A percentile compares a stretch with the other conserved stretches of the same genome.
Evolutionary conservation across 2,797 vertebrate species (phyloP).

Genomic region (Acrossocheilus fasciatus): DNA sequence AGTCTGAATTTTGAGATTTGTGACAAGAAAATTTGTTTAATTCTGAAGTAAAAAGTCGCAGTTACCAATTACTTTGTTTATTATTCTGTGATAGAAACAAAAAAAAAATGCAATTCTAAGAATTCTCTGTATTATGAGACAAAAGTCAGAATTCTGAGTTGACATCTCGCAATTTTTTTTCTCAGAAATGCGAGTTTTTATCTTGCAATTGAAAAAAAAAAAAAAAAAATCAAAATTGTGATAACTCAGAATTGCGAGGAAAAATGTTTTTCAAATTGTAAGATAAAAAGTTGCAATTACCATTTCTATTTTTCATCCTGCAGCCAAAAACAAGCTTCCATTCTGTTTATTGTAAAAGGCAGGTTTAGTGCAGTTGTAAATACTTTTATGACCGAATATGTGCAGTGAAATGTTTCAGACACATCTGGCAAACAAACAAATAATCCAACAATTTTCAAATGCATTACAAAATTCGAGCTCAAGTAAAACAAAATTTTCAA

Average conservation of each 20-base stretch:
- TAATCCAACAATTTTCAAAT: neutral
- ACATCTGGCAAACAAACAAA: neutral
- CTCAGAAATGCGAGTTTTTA: neutral
- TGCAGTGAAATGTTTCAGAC: neutral
- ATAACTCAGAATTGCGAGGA: neutral
- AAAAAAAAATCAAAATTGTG: neutral
- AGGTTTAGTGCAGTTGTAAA: neutral
- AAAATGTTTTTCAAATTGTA: neutral
- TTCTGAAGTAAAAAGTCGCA: no score
- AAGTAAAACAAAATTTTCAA: neutral
- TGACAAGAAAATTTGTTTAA: no score
- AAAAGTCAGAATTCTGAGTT: neutral
- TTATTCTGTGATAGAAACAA: neutral
- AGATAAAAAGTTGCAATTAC: neutral
- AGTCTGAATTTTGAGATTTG: no score
- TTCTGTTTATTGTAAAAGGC: neutral
- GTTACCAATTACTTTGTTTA: no score
- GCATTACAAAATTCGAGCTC: neutral
- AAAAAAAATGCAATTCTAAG: neutral
- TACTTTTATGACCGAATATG: neutral
- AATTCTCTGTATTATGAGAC: neutral
- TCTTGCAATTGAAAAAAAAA: neutral
- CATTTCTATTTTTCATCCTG: no score
- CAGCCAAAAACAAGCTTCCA: neutral
- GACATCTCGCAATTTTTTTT: neutral